These are phyloP conservation scores for Acipenser oxyrinchus DNA, from an alignment of 2,797 vertebrate genomes.

Conservation along the genomic window DNA sequence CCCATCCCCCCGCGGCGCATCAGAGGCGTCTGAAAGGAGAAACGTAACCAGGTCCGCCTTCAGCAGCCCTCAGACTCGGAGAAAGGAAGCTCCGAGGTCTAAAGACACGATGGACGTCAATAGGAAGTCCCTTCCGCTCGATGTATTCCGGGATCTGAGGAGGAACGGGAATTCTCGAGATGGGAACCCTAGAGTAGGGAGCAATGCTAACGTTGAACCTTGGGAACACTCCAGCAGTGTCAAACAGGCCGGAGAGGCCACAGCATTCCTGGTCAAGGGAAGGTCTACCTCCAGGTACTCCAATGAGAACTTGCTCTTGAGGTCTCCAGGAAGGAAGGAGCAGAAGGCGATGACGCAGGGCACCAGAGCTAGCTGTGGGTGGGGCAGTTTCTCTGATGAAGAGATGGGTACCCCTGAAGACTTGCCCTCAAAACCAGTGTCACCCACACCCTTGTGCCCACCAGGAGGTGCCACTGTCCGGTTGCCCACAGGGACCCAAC, in stretches of 20 bases:
- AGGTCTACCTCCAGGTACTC: conserved; percentile 13
- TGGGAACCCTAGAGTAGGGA: conserved; percentile 26
- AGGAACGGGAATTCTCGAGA: conserved; percentile 38
- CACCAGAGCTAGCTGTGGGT: conserved; percentile 27
- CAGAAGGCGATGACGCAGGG: conserved; percentile 19
- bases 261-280: neutral
- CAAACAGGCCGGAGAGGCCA: conserved; percentile 18
- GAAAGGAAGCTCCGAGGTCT: conserved; percentile 35
- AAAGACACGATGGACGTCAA: conserved; percentile 43
- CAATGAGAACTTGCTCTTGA: conserved; percentile 37
- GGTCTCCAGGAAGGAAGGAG: conserved; percentile 28
- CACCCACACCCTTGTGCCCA: neutral
- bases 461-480: conserved; percentile 17
- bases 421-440: conserved; percentile 31
- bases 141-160: conserved; percentile 40
- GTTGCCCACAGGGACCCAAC: conserved; percentile 27
- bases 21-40: conserved; percentile 27
- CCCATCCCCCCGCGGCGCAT: conserved; percentile 27
- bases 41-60: conserved; percentile 54
- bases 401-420: conserved; percentile 63
- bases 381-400: conserved; percentile 58
- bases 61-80: conserved; percentile 53
- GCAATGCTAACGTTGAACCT: conserved; percentile 43
- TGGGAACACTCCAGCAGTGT: conserved; percentile 11
- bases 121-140: conserved; percentile 35